Evolutionary conservation across 1,140 invertebrate genomes (phyloP).

Genomic region (Mylabris phalerata): DNA sequence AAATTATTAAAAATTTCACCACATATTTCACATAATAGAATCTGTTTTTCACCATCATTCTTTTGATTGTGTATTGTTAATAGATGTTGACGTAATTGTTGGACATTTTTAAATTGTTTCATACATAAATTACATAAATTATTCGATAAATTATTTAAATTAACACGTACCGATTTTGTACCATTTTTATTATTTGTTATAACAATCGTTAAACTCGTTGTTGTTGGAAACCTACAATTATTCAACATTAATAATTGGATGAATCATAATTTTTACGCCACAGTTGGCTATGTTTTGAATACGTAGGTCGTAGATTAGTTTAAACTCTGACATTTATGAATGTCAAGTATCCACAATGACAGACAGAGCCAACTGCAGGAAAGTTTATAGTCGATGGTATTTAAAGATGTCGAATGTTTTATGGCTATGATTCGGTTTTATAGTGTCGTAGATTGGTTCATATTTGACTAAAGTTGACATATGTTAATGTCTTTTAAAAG

Average conservation of each 20-base stretch:
- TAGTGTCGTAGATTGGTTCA: too few relatives aligned
- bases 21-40: slow-evolving; percentile 6
- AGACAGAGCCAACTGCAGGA: too few relatives aligned
- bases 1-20: background rate
- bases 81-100: slow-evolving; percentile 10
- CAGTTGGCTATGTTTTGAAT: too few relatives aligned
- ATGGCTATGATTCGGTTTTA: too few relatives aligned
- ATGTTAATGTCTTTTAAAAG: too few relatives aligned
- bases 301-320: too few relatives aligned
- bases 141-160: slow-evolving; percentile 15
- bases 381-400: too few relatives aligned
- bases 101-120: slow-evolving; percentile 9
- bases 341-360: too few relatives aligned
- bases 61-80: background rate
- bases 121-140: slow-evolving; percentile 11
- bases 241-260: background rate
- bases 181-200: slow-evolving; percentile 18
- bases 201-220: slow-evolving; percentile 21
- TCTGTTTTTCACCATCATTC: background rate
- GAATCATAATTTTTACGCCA: too few relatives aligned
- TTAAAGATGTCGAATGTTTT: too few relatives aligned
- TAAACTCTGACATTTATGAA: too few relatives aligned
- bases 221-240: slow-evolving; percentile 2
- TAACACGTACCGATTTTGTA: slow-evolving; percentile 17
- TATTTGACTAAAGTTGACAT: too few relatives aligned